A percentile compares a stretch with the other conserved stretches of the same genome.
Evolutionary conservation across 2,113 vertebrate species (phyloP).

Genomic region (Mastomys natalensis): DNA sequence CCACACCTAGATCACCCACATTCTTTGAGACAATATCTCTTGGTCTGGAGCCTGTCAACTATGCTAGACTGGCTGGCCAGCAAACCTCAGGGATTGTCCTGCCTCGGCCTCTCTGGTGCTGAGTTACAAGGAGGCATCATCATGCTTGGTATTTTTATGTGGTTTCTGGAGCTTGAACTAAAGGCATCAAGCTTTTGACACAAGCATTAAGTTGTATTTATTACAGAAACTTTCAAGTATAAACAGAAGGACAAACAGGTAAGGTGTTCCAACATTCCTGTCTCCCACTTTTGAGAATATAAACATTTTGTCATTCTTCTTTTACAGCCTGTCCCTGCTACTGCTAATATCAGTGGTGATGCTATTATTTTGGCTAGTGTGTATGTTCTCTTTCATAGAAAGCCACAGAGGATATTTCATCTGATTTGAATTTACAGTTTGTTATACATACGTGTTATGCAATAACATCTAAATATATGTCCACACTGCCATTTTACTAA

Average conservation of each 20-base stretch:
- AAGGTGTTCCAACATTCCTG: background rate
- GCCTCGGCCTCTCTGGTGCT: too few species aligned
- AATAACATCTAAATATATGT: background rate
- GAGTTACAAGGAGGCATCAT: background rate
- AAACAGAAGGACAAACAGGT: background rate
- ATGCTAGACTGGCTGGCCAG: background rate
- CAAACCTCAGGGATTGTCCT: too few species aligned
- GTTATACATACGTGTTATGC: background rate
- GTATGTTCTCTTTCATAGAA: background rate
- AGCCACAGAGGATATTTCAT: background rate
- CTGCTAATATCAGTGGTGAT: background rate
- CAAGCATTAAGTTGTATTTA: background rate
- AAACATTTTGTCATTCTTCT: background rate
- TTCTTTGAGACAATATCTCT: background rate
- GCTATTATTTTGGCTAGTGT: background rate
- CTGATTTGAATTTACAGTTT: background rate
- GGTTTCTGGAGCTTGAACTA: background rate
- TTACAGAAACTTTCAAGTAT: constrained; percentile 20
- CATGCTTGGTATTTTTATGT: background rate
- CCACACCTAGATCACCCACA: background rate
- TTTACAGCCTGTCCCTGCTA: background rate
- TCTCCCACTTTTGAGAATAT: background rate
- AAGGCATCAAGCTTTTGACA: background rate
- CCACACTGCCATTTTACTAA: background rate
- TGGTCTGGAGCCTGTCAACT: background rate